phyloP scores from a whole-genome alignment of 2,797 vertebrate species.

The Darevskia mixta region DNA sequence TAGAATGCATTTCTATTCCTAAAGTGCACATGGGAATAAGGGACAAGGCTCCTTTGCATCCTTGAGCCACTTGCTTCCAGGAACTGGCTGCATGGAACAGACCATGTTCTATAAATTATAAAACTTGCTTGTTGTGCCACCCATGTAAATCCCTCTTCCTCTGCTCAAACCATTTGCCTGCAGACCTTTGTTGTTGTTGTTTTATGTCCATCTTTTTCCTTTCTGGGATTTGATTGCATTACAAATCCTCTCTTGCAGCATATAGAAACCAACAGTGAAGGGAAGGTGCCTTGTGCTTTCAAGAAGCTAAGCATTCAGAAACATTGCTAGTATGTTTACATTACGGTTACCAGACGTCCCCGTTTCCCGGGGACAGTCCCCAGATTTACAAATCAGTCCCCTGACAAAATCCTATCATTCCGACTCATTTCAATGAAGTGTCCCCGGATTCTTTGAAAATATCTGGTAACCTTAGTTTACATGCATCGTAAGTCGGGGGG shows the following conservation, averaged over 20 bases:
- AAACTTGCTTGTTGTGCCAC: neutral
- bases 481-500: no score
- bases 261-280: neutral
- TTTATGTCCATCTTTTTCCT: neutral
- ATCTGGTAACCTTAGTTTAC: no score
- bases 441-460: no score
- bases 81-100: neutral
- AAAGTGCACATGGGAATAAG: neutral
- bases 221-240: neutral
- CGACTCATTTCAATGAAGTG: no score
- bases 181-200: neutral
- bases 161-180: neutral
- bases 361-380: no score
- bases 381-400: no score
- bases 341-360: neutral
- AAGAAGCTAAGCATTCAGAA: no score
- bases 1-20: neutral
- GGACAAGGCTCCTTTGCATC: neutral
- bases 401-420: no score
- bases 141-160: neutral
- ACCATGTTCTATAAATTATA: neutral
- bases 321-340: neutral
- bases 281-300: neutral
- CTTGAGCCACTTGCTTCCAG: neutral
- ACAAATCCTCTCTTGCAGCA: accelerated